Evolutionary conservation across 1,140 invertebrate species (phyloP).

Genomic region (Zaprionus gabonicus): DNA sequence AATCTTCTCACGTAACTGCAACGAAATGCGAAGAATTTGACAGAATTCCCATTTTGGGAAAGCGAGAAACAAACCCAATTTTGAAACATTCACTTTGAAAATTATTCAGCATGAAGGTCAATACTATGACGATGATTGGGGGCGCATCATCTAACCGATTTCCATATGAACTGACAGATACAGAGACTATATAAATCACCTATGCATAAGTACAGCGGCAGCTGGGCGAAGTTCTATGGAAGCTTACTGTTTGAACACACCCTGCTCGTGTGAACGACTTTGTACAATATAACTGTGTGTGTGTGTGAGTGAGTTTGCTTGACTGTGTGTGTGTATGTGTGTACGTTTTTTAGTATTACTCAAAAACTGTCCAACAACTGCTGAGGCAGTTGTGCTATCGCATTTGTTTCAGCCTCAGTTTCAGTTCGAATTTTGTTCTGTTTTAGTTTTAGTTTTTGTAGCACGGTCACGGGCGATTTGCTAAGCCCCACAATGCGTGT

Average conservation of each 20-base stretch:
- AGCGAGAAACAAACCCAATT: constrained; percentile 19
- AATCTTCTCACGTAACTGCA: constrained; percentile 23
- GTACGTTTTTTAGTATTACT: constrained; percentile 11
- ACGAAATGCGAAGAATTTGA: constrained; percentile 33
- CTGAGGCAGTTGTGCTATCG: constrained; percentile 29
- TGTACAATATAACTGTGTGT: not conserved
- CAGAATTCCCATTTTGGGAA: constrained; percentile 26
- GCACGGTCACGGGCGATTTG: constrained; percentile 64
- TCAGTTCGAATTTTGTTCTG: constrained; percentile 1
- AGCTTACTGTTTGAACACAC: constrained; percentile 38
- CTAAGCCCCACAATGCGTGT: constrained; percentile 29
- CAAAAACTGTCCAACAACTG: constrained; percentile 38
- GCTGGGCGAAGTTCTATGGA: constrained; percentile 44
- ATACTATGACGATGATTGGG: constrained; percentile 37
- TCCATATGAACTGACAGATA: not conserved
- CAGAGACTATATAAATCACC: constrained; percentile 5
- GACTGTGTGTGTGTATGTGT: not conserved
- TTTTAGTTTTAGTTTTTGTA: constrained; percentile 37
- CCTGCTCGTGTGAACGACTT: constrained; percentile 29
- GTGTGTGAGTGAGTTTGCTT: too few relatives aligned
- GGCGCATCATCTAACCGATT: constrained; percentile 23
- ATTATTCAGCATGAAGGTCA: constrained; percentile 57
- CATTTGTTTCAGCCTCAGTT: constrained; percentile 19
- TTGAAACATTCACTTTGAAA: constrained; percentile 56
- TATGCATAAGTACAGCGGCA: constrained; percentile 10